phyloP scores from a whole-genome alignment of 2,888 invertebrate species.

The Odontomyia ornata region DNA sequence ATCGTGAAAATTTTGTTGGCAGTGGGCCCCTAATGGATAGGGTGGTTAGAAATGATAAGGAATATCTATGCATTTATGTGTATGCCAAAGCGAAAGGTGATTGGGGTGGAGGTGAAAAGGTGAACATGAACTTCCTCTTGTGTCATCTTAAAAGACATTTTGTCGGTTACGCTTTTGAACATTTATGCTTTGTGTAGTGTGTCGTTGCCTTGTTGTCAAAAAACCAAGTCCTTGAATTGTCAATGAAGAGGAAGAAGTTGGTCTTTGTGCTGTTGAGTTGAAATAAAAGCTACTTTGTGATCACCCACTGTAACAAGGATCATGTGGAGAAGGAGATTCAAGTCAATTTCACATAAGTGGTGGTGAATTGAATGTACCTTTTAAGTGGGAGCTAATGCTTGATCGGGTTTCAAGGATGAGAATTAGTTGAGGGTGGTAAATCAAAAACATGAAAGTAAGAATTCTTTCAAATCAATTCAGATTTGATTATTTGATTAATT shows the following conservation, averaged over 20 bases:
- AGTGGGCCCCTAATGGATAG: not conserved
- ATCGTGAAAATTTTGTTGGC: not conserved
- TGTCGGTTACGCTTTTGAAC: not conserved
- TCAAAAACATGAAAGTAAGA: too few relatives aligned
- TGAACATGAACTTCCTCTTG: not conserved
- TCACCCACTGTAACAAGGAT: not conserved
- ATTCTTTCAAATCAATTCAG: too few relatives aligned
- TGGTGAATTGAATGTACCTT: too few relatives aligned
- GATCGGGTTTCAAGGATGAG: too few relatives aligned
- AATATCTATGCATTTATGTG: not conserved
- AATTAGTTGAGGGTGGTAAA: too few relatives aligned
- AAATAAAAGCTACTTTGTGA: not conserved
- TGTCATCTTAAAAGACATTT: slow-evolving; percentile 10
- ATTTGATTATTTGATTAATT: too few relatives aligned
- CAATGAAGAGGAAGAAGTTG: not conserved
- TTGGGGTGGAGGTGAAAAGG: not conserved
- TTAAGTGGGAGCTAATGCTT: too few relatives aligned
- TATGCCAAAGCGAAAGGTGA: not conserved
- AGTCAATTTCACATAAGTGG: too few relatives aligned
- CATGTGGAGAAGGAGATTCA: too few relatives aligned
- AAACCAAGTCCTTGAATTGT: not conserved
- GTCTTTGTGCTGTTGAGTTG: not conserved
- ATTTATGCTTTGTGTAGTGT: not conserved
- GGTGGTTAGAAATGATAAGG: not conserved
- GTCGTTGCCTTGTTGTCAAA: not conserved